A percentile compares a stretch with the other conserved stretches of the same genome.
phyloP scores from a whole-genome alignment of 2,797 vertebrate genomes.

The Ptychadena robeensis region DNA sequence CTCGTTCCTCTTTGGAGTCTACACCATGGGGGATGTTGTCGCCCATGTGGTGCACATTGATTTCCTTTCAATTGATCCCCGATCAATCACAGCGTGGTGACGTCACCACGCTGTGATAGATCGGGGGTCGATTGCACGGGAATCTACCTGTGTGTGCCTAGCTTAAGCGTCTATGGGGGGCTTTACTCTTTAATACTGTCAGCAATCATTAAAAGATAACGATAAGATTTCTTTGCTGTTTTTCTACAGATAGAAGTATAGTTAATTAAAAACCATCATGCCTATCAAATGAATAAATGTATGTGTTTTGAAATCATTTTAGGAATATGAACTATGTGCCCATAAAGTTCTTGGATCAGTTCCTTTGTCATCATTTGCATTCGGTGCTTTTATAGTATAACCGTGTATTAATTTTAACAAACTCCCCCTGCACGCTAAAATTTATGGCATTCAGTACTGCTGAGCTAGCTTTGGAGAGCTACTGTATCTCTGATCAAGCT shows the following conservation, averaged over 20 bases:
- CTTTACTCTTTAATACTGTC: background rate
- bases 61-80: too few species aligned
- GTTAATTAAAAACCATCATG: background rate
- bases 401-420: constrained; percentile 32
- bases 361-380: constrained; percentile 35
- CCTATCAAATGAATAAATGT: constrained; percentile 20
- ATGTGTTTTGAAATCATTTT: constrained; percentile 27
- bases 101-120: too few species aligned
- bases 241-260: background rate
- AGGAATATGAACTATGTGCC: constrained; percentile 12
- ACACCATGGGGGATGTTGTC: too few species aligned
- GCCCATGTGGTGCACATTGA: too few species aligned
- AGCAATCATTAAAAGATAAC: background rate
- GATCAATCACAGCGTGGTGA: too few species aligned
- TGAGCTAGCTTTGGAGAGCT: constrained; percentile 25
- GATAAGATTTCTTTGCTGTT: background rate
- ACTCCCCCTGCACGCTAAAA: constrained; percentile 27
- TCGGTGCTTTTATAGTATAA: constrained; percentile 26
- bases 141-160: too few species aligned
- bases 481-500: constrained; percentile 6
- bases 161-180: background rate
- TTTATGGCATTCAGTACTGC: constrained; percentile 30
- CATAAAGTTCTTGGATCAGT: constrained; percentile 37
- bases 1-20: too few species aligned
- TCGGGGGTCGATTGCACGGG: too few species aligned